phyloP scores from a whole-genome alignment of 2,113 vertebrate genomes.

The Cebus imitator region DNA sequence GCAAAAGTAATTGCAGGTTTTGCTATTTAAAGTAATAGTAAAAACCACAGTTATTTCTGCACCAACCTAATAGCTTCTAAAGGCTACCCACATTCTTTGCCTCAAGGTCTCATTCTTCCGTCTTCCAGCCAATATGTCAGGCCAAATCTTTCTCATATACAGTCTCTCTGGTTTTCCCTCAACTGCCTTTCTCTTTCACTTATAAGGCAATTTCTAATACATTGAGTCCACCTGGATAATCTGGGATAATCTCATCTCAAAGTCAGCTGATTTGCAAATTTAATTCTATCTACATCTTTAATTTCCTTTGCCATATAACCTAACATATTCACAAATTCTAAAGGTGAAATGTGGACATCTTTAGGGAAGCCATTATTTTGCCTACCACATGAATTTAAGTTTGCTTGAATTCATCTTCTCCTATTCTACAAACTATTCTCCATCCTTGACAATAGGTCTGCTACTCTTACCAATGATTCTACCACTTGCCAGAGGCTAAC shows the following conservation, averaged over 20 bases:
- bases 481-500: neutral
- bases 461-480: neutral
- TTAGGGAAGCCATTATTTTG: neutral
- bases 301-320: neutral
- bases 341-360: neutral
- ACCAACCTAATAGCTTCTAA: neutral
- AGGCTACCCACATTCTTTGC: neutral
- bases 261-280: neutral
- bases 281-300: neutral
- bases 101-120: neutral
- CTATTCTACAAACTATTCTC: neutral
- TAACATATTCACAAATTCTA: neutral
- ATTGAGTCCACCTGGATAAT: neutral
- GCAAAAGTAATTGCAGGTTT: no score
- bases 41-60: no score
- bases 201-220: neutral
- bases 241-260: neutral
- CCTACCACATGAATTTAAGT: no score
- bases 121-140: neutral
- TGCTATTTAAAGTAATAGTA: no score
- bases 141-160: no score
- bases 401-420: constrained; percentile 9
- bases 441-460: neutral
- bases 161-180: neutral
- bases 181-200: neutral